These are phyloP conservation scores for Poliocrania exsul DNA, from an alignment of 2,797 vertebrate genomes.

Conservation along the genomic window DNA sequence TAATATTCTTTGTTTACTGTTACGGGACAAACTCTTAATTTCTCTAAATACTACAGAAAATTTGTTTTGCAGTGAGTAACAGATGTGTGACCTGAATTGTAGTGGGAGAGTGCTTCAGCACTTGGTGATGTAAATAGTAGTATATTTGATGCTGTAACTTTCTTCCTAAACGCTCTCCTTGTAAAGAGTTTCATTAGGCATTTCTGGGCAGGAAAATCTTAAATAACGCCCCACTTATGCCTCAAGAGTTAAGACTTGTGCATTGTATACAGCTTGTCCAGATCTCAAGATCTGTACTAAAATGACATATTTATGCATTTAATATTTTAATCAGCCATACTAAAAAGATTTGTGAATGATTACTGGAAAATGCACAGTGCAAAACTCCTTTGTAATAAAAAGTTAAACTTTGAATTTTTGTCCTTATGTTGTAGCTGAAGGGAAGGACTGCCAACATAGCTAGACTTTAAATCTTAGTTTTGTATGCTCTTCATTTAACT, in stretches of 20 bases:
- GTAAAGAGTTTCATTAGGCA: not conserved
- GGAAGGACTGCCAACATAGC: not conserved
- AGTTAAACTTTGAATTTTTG: not conserved
- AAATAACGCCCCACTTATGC: not conserved
- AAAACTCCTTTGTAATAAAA: not conserved
- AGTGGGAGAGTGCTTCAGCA: not conserved
- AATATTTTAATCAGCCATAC: not conserved
- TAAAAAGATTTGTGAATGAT: not conserved
- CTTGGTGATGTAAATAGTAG: not conserved
- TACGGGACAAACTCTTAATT: not conserved
- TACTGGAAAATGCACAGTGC: not conserved
- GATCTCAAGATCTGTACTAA: constrained; percentile 2
- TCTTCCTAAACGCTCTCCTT: not conserved
- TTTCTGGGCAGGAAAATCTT: not conserved
- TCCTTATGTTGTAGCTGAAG: not conserved
- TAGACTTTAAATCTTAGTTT: not conserved
- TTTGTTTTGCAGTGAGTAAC: not conserved
- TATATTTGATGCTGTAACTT: not conserved
- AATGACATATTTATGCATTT: not conserved
- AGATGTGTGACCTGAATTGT: not conserved
- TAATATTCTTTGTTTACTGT: not conserved
- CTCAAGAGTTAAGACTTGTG: not conserved
- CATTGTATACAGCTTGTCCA: not conserved
- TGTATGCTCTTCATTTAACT: not conserved
- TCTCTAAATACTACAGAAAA: not conserved